A percentile compares a stretch with the other conserved stretches of the same genome.
phyloP scores from a whole-genome alignment of 2,888 invertebrate species.

The Octodonta nipae region DNA sequence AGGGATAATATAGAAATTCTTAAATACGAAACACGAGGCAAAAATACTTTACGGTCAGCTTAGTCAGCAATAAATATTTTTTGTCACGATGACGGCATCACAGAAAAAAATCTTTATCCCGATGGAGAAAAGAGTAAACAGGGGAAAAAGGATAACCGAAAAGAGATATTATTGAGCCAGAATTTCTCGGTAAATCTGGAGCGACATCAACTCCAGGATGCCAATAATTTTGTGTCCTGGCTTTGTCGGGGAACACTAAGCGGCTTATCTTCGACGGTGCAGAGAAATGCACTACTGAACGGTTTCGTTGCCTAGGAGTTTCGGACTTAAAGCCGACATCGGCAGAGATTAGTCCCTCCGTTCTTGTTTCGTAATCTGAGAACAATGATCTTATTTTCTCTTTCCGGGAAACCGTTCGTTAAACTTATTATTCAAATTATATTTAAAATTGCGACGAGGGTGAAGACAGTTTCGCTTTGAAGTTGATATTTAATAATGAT shows the following conservation, averaged over 20 bases:
- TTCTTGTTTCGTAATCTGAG: constrained; percentile 9
- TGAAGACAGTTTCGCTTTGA: too few species aligned
- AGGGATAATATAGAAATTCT: too few species aligned
- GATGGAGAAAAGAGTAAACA: too few species aligned
- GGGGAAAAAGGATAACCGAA: too few species aligned
- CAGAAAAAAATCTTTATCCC: too few species aligned
- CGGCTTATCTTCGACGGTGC: constrained; percentile 1
- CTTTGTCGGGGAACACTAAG: constrained; percentile 1
- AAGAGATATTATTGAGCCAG: too few species aligned
- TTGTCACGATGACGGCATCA: too few species aligned
- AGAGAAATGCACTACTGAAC: constrained; percentile 2
- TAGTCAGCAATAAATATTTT: too few species aligned
- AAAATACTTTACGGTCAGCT: too few species aligned
- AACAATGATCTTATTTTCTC: constrained; percentile 9
- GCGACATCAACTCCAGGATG: constrained; percentile 1
- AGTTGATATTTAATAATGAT: too few species aligned
- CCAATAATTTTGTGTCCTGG: constrained; percentile 2
- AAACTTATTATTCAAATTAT: constrained; percentile 9
- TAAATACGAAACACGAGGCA: too few species aligned
- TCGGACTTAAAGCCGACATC: constrained; percentile 6
- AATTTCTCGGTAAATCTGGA: too few species aligned
- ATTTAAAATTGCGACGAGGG: constrained; percentile 10
- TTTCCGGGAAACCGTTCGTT: constrained; percentile 6
- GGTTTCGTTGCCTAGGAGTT: constrained; percentile 2
- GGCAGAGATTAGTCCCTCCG: constrained; percentile 7